Base-by-base conservation (phyloP, 1,140 invertebrate species). In the Hycleus phaleratus region DNA sequence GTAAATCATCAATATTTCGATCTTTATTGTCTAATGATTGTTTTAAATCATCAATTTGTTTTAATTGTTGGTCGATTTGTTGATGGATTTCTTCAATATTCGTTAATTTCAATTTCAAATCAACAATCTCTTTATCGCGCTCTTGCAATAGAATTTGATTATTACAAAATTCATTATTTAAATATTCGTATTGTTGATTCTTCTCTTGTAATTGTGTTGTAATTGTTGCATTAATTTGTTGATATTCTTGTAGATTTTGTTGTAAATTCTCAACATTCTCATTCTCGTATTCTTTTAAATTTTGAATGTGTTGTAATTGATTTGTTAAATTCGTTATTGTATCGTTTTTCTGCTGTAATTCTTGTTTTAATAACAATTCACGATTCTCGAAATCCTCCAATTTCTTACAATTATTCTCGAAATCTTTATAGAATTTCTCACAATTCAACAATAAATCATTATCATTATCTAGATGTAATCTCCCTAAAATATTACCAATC, bases 71-170 rank as follows among this genome's bases (percentile, higher is more conserved):
- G 11, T 54, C 10, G 5, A 68, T 67, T 53, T 65, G 65, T 8
- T 50, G 62, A 47, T 69, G 58, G 6, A 55, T 47, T 12, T 66
- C 60, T 5, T 42, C 18, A 5, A 64, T 18, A 46, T 32, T 32
- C 12, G 46, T 63, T 40, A 60, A 57, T 26, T 60, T 54, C n/a
- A 67, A 26, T 39, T 59, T 57, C 18, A 18, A 18, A 18, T 18
- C 18, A 18, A 18, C 45, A 32, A 62, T 62, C 44, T 68, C 65
- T 45, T 49, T 58, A 53, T 68, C 59, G 44, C 60, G 61, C 38
- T 64, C 47, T 4, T 61, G 40, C 4, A 67, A 18, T 18, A 18
- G 18, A 18, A 18, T 18, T 18, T 18, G 18, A 18, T 18, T 18
- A 18, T 18, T 18, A 18, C 18, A 18, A 18, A 18, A 18, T 12